Evolutionary conservation across 53 echinoderm and acorn worm species (phyloP).

Genomic region (Crossaster papposus): DNA sequence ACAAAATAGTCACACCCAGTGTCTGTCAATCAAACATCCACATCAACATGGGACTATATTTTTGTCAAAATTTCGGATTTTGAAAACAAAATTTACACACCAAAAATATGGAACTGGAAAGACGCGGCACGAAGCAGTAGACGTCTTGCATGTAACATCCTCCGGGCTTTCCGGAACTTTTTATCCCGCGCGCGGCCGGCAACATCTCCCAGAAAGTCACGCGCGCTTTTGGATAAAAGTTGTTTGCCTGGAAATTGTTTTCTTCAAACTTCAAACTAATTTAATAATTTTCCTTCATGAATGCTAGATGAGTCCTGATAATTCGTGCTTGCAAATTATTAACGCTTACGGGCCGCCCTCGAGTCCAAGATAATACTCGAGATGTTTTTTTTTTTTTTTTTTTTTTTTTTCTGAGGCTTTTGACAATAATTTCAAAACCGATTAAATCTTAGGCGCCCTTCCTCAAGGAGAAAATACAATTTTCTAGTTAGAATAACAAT

Average conservation of each 20-base stretch:
- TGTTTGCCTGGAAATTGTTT: not conserved
- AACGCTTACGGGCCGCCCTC: not conserved
- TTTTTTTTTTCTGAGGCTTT: not conserved
- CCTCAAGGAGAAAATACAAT: not conserved
- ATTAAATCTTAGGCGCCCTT: not conserved
- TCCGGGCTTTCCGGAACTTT: conserved; percentile 22
- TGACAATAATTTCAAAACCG: not conserved
- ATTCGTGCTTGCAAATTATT: not conserved
- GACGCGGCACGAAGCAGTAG: not conserved
- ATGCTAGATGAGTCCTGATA: not conserved
- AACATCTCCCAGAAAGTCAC: conserved; percentile 18
- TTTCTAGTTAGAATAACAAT: not conserved
- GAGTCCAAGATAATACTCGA: not conserved
- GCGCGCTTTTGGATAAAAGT: not conserved
- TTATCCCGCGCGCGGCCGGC: not conserved
- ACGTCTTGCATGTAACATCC: not conserved
- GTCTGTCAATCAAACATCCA: not conserved
- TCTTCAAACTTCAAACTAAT: not conserved
- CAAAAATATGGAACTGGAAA: not conserved
- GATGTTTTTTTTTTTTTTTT: not conserved
- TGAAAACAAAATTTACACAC: not conserved
- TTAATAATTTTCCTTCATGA: not conserved
- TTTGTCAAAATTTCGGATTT: not conserved
- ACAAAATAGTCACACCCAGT: not conserved
- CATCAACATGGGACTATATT: not conserved